Evolutionary conservation across 2,797 vertebrate genomes (phyloP).

Genomic region (Neosilurus mollespiculum): DNA sequence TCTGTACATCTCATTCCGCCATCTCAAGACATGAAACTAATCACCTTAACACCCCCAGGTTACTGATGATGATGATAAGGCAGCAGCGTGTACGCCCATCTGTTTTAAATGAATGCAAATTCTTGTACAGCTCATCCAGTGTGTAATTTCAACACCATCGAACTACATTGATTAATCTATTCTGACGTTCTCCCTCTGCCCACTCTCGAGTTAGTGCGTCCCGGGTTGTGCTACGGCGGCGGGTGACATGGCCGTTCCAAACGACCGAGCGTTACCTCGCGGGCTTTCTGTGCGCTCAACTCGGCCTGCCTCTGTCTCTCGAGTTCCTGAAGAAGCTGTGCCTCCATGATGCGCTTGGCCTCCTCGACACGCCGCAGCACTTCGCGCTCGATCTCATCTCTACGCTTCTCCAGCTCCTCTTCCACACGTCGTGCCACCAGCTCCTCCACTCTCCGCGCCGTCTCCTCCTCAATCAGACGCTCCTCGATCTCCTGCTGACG

Average conservation of each 20-base stretch:
- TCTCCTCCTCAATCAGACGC: slow-evolving; percentile 98
- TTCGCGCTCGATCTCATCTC: slow-evolving; percentile 96
- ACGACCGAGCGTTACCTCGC: slow-evolving; percentile 99
- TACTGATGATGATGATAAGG: background rate
- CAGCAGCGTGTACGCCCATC: background rate
- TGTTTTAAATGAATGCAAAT: background rate
- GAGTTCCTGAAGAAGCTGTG: slow-evolving; percentile 98
- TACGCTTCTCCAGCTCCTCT: slow-evolving; percentile 96
- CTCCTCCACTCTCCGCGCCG: slow-evolving; percentile 95
- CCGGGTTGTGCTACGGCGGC: slow-evolving; percentile 36
- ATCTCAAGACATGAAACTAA: background rate
- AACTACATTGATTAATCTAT: background rate
- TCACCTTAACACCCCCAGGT: background rate
- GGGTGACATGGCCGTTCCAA: slow-evolving; percentile 82
- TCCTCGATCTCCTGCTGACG: slow-evolving; percentile 99
- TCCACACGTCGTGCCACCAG: slow-evolving; percentile 96
- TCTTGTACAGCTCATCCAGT: background rate
- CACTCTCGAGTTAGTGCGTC: slow-evolving; percentile 36
- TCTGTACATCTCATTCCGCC: background rate
- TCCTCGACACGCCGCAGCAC: slow-evolving; percentile 97
- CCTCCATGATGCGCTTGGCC: slow-evolving; percentile 99
- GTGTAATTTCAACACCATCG: background rate
- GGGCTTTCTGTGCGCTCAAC: slow-evolving; percentile 94
- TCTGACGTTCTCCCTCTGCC: background rate
- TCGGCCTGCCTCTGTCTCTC: slow-evolving; percentile 98